phyloP scores from a whole-genome alignment of 2,113 vertebrate species.

The Pycnonotus jocosus region DNA sequence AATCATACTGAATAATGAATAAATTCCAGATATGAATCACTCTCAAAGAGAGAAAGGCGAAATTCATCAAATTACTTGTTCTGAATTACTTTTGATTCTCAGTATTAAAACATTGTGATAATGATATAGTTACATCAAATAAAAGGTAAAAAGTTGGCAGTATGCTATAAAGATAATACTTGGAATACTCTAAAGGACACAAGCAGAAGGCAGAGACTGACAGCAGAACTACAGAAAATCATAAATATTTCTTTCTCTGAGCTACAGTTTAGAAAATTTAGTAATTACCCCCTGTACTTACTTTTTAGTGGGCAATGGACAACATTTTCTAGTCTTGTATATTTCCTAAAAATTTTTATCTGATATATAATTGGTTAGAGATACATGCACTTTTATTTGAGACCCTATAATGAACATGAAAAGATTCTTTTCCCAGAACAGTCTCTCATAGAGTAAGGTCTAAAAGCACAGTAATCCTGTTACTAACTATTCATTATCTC shows the following conservation, averaged over 20 bases:
- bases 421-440: background rate
- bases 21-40: constrained; percentile 4
- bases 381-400: background rate
- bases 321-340: background rate
- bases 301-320: background rate
- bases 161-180: background rate
- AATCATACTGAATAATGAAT: constrained; percentile 54
- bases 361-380: background rate
- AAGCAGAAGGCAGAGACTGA: background rate
- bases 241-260: background rate
- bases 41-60: background rate
- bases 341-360: background rate
- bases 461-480: background rate
- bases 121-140: background rate
- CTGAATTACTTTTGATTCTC: constrained; percentile 5
- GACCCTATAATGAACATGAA: background rate
- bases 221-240: background rate
- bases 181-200: background rate
- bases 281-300: background rate
- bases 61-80: constrained; percentile 25
- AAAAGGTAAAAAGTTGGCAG: background rate
- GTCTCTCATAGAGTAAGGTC: background rate
- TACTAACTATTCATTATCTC: background rate
- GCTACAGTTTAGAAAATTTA: background rate
- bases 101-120: background rate